Evolutionary conservation across 1,140 invertebrate genomes (phyloP), one percentile per base, ranked within the genome.

Genomic region (Macrobrachium rosenbergii): DNA sequence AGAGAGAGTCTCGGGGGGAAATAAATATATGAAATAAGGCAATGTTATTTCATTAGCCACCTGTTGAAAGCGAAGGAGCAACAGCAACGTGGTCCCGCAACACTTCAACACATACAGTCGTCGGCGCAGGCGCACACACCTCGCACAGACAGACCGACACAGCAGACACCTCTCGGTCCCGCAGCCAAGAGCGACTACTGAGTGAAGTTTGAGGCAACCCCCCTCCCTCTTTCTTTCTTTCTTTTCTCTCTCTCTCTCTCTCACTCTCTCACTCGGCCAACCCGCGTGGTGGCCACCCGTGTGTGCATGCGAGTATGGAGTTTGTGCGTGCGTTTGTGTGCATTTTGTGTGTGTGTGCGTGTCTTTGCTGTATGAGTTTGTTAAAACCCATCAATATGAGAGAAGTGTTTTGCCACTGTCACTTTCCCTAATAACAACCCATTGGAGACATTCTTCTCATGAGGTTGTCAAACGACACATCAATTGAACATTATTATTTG

Each of bases 131-230:
- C 78, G 78, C 79, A 81, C 79, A 75, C 79, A 43, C 78, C 67
- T 63, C 79, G 52, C 52, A 52, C 52, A 52, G 63, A 73, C 67
- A 78, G 78, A 87, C 67, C 78, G 28, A 87, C 85, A 76, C 85
- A 73, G 62, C 85, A 82, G 85, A 87, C 52, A 52, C 85, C 85
- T 75, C 85, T 80, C 85, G 78, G 78, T 82, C 21, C 85, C 85
- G 85, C 85, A 80, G 85, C 85, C 85, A 87, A 87, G 78, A 87
- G 67, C 78, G 85, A 87, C 85, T 87, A 87, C 85, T 76, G 85
- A 87, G 85, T 75, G 45, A 87, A 79, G 78, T 87, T 87, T 73
- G 21, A 75, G 64, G 45, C 77, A 64, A 80, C 67, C 78, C 85
- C 85, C 85, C 78, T 52, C 77, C 84, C 67, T 80, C 78, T 67